phyloP scores from a whole-genome alignment of 1,140 invertebrate species.

The Ceratosolen fusciceps region DNA sequence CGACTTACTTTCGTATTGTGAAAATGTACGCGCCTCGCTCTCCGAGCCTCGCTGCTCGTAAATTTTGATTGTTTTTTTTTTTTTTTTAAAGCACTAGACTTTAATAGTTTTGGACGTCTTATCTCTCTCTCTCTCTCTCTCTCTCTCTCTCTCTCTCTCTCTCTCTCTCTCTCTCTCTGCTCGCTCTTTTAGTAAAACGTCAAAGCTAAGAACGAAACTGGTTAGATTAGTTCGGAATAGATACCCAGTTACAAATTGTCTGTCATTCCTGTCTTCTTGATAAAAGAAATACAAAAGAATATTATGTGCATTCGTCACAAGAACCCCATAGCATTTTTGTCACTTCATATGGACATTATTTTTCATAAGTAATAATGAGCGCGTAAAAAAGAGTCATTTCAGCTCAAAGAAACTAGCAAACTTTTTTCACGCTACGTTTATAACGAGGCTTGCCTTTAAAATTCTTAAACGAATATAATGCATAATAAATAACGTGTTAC shows the following conservation, averaged over 20 bases:
- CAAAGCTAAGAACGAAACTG: not conserved
- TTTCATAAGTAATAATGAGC: no score
- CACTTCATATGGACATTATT: not conserved
- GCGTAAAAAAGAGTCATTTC: not conserved
- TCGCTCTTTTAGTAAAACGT: no score
- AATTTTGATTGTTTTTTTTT: not conserved
- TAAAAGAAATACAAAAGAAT: slow-evolving; percentile 8
- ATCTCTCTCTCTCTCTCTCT: not conserved
- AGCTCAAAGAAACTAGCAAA: not conserved
- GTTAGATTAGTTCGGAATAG: slow-evolving; percentile 6
- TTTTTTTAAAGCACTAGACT: not conserved
- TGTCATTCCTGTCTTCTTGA: not conserved
- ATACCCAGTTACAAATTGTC: not conserved
- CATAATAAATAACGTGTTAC: not conserved
- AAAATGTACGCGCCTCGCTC: no score
- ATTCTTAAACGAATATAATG: slow-evolving; percentile 3
- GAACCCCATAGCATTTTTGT: not conserved
- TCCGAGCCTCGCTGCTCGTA: not conserved
- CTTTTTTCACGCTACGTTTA: not conserved
- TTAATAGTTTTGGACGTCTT: not conserved
- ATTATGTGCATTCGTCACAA: not conserved
- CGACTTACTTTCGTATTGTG: no score
- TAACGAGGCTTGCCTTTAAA: not conserved
- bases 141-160: no score
- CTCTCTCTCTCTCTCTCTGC: no score